phyloP scores from a whole-genome alignment of 2,888 invertebrate species.

The Eubasilissa splendida region DNA sequence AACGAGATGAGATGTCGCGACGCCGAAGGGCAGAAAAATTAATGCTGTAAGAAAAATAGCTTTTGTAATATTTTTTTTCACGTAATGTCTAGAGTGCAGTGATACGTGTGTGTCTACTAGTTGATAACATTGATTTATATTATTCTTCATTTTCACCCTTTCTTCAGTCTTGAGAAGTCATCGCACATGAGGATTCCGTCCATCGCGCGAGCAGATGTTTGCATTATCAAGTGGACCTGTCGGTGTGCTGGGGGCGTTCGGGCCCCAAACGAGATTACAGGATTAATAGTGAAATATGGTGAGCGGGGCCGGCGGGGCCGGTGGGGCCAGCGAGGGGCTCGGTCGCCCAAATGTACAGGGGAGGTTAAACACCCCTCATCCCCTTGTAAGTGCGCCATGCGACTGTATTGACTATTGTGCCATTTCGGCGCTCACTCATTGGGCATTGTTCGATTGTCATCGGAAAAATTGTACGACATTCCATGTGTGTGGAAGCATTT shows the following conservation, averaged over 20 bases:
- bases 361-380: neutral
- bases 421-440: neutral
- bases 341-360: neutral
- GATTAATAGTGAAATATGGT: constrained; percentile 42
- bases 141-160: too few relatives aligned
- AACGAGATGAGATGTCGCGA: too few relatives aligned
- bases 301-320: neutral
- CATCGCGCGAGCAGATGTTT: constrained; percentile 8
- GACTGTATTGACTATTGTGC: constrained; percentile 2
- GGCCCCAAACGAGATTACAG: constrained; percentile 41
- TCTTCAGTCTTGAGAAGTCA: too few relatives aligned
- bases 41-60: too few relatives aligned
- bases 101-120: too few relatives aligned
- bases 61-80: too few relatives aligned
- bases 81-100: too few relatives aligned
- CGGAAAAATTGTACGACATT: neutral
- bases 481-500: neutral
- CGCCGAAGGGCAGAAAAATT: too few relatives aligned
- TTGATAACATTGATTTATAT: too few relatives aligned
- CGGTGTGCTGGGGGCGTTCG: neutral
- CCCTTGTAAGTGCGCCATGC: neutral
- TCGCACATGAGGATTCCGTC: neutral
- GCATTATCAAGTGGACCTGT: neutral
- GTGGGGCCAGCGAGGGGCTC: neutral
- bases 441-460: constrained; percentile 24